A percentile compares a stretch with the other conserved stretches of the same genome.
These are phyloP conservation scores for Lonchura striata DNA, from an alignment of 2,113 vertebrate species.

Conservation along the genomic window DNA sequence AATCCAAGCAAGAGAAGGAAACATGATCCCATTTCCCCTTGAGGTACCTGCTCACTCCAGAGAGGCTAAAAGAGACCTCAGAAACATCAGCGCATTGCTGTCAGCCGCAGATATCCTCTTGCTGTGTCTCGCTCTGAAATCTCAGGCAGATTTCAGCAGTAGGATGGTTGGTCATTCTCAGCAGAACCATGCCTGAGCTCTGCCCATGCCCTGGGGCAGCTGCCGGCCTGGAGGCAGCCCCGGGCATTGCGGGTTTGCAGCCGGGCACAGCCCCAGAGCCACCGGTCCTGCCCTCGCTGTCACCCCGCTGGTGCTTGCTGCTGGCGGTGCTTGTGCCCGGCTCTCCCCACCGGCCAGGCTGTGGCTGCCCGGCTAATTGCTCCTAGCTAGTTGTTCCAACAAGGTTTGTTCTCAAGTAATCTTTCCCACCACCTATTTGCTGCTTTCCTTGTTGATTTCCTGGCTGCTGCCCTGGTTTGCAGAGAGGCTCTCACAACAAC, in stretches of 20 bases:
- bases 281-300: background rate
- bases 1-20: constrained; percentile 9
- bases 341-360: background rate
- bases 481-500: background rate
- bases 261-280: background rate
- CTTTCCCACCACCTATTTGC: background rate
- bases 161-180: background rate
- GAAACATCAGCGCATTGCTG: background rate
- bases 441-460: background rate
- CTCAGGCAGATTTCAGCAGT: background rate
- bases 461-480: background rate
- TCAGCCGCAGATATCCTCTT: background rate
- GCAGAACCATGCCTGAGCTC: background rate
- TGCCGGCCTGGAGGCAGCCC: background rate
- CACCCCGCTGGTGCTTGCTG: background rate
- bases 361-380: background rate
- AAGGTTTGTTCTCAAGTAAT: background rate
- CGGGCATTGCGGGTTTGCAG: background rate
- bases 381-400: background rate
- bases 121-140: background rate
- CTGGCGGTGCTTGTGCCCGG: background rate
- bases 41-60: constrained; percentile 3
- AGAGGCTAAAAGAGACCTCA: background rate
- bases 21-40: background rate
- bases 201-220: background rate